These are phyloP conservation scores for Dyspetes luteomarginatus DNA, from an alignment of 2,888 invertebrate genomes.

Conservation along the genomic window DNA sequence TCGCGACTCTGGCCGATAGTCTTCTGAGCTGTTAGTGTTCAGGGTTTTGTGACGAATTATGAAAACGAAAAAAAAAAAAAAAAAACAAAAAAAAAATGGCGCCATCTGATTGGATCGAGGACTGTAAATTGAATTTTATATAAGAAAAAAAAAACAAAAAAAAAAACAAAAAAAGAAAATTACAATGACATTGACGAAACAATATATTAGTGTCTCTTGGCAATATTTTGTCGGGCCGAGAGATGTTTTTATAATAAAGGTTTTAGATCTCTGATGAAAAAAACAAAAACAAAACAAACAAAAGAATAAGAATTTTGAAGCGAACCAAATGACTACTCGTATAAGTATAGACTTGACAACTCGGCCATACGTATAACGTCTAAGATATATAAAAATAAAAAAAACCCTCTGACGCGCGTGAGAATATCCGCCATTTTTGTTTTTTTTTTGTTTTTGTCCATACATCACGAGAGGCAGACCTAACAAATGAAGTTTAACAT, in stretches of 20 bases:
- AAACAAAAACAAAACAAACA: slow-evolving; percentile 54
- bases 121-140: slow-evolving; percentile 81
- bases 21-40: slow-evolving; percentile 81
- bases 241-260: slow-evolving; percentile 81
- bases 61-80: too few species aligned
- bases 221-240: slow-evolving; percentile 82
- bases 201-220: slow-evolving; percentile 80
- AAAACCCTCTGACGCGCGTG: slow-evolving; percentile 67
- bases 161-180: slow-evolving; percentile 68
- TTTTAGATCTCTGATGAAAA: slow-evolving; percentile 79
- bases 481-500: slow-evolving; percentile 52
- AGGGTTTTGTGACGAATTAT: slow-evolving; percentile 79
- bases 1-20: too few species aligned
- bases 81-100: too few species aligned
- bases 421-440: slow-evolving; percentile 69
- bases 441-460: slow-evolving; percentile 71
- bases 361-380: slow-evolving; percentile 79
- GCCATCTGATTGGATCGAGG: slow-evolving; percentile 76
- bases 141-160: slow-evolving; percentile 64
- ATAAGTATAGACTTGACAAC: slow-evolving; percentile 74
- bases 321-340: slow-evolving; percentile 77
- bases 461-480: slow-evolving; percentile 66
- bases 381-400: slow-evolving; percentile 57
- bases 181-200: slow-evolving; percentile 71
- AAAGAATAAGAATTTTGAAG: slow-evolving; percentile 69